Evolutionary conservation across 2,888 invertebrate genomes (phyloP).

Genomic region (Helleia helle): DNA sequence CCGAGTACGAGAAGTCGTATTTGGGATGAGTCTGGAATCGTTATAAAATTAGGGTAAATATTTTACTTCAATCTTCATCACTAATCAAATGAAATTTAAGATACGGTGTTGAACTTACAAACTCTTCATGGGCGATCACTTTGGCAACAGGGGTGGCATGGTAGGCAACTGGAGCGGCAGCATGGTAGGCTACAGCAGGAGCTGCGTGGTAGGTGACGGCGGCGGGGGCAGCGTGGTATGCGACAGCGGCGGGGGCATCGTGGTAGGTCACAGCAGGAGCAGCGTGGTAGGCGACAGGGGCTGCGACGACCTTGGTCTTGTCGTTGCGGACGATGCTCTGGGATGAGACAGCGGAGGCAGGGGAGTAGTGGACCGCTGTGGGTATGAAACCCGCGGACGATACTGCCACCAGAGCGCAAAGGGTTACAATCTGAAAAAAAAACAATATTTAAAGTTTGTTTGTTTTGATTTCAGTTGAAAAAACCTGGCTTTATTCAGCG

Average conservation of each 20-base stretch:
- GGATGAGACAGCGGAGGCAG: slow-evolving; percentile 41
- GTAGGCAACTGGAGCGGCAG: slow-evolving; percentile 23
- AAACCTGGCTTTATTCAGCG: too few species aligned
- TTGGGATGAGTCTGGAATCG: slow-evolving; percentile 37
- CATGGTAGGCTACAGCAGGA: slow-evolving; percentile 25
- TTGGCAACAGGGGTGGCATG: slow-evolving; percentile 24
- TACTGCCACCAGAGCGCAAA: slow-evolving; percentile 30
- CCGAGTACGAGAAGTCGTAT: slow-evolving; percentile 63
- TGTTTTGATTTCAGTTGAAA: too few species aligned
- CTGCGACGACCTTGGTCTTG: slow-evolving; percentile 31
- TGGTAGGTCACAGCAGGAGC: slow-evolving; percentile 44
- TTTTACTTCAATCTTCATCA: neutral
- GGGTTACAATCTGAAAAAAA: slow-evolving; percentile 10
- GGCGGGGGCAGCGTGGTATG: slow-evolving; percentile 33
- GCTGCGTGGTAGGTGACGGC: slow-evolving; percentile 21
- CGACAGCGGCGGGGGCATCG: slow-evolving; percentile 39
- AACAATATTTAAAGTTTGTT: too few species aligned
- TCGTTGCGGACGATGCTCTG: slow-evolving; percentile 45
- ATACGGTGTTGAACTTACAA: too few species aligned
- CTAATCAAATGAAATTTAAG: neutral
- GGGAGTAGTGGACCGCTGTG: slow-evolving; percentile 43
- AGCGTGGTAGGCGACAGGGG: slow-evolving; percentile 17
- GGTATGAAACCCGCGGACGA: slow-evolving; percentile 33
- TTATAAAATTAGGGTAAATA: too few species aligned
- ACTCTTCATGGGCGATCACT: slow-evolving; percentile 26